These are phyloP conservation scores for Epizoanthus stellaris DNA, from an alignment of 92 coral and sea anemone species.

Conservation along the genomic window DNA sequence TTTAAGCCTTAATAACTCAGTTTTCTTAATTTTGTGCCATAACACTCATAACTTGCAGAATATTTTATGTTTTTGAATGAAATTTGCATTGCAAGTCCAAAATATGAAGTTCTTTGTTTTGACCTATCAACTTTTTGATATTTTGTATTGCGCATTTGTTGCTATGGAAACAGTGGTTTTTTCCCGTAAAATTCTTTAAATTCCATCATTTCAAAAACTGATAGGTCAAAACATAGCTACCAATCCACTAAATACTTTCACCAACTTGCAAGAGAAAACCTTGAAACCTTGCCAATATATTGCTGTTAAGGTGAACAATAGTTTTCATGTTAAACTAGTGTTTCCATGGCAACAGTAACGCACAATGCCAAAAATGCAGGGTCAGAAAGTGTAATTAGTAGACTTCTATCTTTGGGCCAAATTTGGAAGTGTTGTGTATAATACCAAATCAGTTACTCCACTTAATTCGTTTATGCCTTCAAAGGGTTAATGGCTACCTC, in stretches of 20 bases:
- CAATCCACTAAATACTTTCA: conserved; percentile 2
- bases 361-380: background rate
- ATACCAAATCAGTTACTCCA: background rate
- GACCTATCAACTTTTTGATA: conserved; percentile 15
- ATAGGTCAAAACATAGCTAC: conserved; percentile 17
- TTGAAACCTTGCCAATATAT: background rate
- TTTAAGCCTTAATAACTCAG: conserved; percentile 21
- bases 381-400: conserved; percentile 1
- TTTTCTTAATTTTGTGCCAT: conserved; percentile 16
- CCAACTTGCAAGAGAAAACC: conserved; percentile 3
- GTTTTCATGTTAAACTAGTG: background rate
- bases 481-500: conserved; percentile 4
- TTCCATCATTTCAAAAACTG: conserved; percentile 17
- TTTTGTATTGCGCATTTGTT: background rate
- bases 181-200: conserved; percentile 5
- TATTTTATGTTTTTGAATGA: conserved; percentile 20
- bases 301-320: conserved; percentile 16
- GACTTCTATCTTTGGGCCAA: background rate
- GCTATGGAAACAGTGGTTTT: conserved; percentile 24
- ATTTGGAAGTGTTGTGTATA: background rate
- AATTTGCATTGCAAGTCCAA: conserved; percentile 22
- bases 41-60: conserved; percentile 20
- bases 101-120: conserved; percentile 39
- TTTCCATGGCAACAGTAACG: background rate
- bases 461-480: background rate